Evolutionary conservation across 2,888 invertebrate species (phyloP).

Genomic region (Dasypolia templi): DNA sequence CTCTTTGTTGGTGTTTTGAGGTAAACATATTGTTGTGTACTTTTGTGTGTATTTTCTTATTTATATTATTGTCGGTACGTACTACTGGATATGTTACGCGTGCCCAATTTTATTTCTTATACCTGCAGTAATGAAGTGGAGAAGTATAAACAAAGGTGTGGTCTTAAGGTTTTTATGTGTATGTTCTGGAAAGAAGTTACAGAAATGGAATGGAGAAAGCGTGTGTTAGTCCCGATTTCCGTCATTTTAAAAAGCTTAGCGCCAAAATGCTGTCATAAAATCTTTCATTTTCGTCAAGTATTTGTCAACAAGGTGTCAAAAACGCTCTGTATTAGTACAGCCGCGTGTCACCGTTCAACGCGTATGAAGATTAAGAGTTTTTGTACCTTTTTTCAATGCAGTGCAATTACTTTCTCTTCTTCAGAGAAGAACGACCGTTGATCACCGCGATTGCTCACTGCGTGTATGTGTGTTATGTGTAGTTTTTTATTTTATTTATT

Average conservation of each 20-base stretch:
- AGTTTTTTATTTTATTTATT: no score
- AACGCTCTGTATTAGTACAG: no score
- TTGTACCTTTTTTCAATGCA: no score
- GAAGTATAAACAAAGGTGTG: conserved; percentile 4
- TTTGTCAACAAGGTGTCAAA: no score
- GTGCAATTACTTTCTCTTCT: no score
- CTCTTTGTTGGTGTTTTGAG: conserved; percentile 52
- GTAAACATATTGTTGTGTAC: conserved; percentile 52
- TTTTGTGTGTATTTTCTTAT: conserved; percentile 63
- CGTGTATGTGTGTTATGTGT: no score
- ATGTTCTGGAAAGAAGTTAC: not conserved
- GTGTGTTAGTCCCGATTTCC: not conserved
- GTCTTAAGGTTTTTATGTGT: not conserved
- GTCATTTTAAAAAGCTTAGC: not conserved
- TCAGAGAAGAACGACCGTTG: no score
- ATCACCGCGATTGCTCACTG: no score
- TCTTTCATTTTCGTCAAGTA: no score
- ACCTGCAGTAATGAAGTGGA: conserved; percentile 13
- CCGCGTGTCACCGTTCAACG: no score
- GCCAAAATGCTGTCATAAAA: no score
- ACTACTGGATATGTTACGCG: conserved; percentile 72
- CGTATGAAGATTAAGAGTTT: no score
- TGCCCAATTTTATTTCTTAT: conserved; percentile 61
- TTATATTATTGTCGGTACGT: conserved; percentile 50
- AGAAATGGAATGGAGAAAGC: not conserved